Evolutionary conservation across 2,888 invertebrate species (phyloP), one percentile per base, ranked within the genome.

Genomic region (Harpalus rubripes): DNA sequence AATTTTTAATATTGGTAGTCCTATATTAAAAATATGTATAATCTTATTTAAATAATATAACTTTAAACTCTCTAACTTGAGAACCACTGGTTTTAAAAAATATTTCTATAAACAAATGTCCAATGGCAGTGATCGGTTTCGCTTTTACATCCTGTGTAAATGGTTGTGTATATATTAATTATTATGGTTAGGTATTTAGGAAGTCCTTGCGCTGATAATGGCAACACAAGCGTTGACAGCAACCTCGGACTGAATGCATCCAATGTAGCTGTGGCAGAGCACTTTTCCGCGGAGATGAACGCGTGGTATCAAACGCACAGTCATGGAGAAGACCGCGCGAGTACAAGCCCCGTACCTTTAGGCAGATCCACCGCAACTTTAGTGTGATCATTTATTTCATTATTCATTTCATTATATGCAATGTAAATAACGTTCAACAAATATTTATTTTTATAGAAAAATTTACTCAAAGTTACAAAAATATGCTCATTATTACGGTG

Each of bases 241-340:
- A 89, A 88, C 87, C 59, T 84, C 32, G 78, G 52, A 7, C 44
- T 83, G 39, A 84, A 84, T 16, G 22, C 76, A 22, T 78, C 84
- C 2, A 84, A 78, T 22, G 63, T 92, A 76, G 92, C 92, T 1
- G 92, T 92, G 74, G 92, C 92, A 1, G 92, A 92, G 76, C 91
- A 91, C 82, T 93, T 92, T 88, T 91, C 92, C n/a, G 91, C 91
- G 41, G 93, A 93, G 89, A 92, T 93, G 92, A 90, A 93, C 86
- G 91, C 92, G n/a, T 93, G 93, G 93, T 93, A 92, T 86, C 90
- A 91, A 88, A 91, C 91, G 85, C 91, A 88, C 44, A 87, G 78
- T 7, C 83, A 88, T 58, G 87, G 78, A 22, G 76, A 83, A 41
- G 22, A 56, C 12, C 52, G 89, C 72, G 86, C 86, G 39, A 85